Base-by-base conservation (phyloP, 1,140 invertebrate genomes). In the Eumeta japonica region DNA sequence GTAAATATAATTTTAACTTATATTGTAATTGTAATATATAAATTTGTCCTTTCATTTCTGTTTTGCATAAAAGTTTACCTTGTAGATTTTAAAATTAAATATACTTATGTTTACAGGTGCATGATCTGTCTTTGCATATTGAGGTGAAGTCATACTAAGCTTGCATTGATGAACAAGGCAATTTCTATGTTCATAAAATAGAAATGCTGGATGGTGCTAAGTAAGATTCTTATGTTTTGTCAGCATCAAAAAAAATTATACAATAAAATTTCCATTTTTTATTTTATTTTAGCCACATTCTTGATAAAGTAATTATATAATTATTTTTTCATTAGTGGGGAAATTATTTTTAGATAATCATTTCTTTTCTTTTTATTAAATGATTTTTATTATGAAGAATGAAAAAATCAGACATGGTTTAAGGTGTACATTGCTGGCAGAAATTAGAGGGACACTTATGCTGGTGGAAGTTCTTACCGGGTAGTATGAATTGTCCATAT, bases 401-500 rank as follows among this genome's bases (percentile, higher is more conserved):
- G 27, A n/a, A 37, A n/a, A 33, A 4, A 37, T 18, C 34, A 16
- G 15, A 12, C 12, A 36, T 36, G 51, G 45, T 42, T 44, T 28
- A 33, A 73, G 68, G 20, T 59, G 57, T 41, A 70, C 55, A 13
- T 38, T 77, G 17, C 39, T 78, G n/a, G 55, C 75, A 3, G 79
- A 85, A 52, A 67, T 86, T 2, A 63, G 62, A 18, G 76, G 14
- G 76, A 82, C 17, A 65, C 75, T 4, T 65, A 62, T 20, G 45
- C 59, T n/a, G 53, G 56, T 13, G 66, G 64, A 11, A 44, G 39
- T 11, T 50, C 57, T 14, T 58, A 80, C 47, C 66, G 83, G 58
- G 75, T 84, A 48, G 89, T 94, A 47, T 97, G 93, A 93, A n/a
- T n/a, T 96, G 93, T 67, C 90, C 92, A 0, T 97, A 87, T 74